Evolutionary conservation across 2,113 vertebrate species (phyloP), one percentile per base, ranked within the genome.

Genomic region (Saguinus midas): DNA sequence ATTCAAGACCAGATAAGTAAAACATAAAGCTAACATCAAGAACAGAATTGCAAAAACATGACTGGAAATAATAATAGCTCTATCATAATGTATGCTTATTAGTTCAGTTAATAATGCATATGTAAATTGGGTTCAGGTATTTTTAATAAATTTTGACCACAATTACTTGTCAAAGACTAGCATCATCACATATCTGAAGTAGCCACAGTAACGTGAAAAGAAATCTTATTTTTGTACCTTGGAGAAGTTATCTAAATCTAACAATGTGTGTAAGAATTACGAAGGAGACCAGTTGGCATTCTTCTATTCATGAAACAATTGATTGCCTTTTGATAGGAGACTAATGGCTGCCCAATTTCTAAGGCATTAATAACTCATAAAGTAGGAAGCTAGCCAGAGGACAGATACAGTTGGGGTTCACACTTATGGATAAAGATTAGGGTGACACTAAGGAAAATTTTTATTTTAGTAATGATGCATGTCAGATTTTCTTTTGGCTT

Each of bases 41-140:
- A 90, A 94, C n/a, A 91, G 32, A 91, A 96, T 78, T 86, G 6
- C 8, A 68, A 86, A 94, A 94, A 64, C 17, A 66, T 82, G 25
- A 79, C 37, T 68, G 8, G 25, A 90, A 94, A 43, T 91, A 40
- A 76, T 66, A 68, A 73, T 68, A 82, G 2, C 0, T 73, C 23
- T 89, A 5, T 55, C 8, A 55, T 82, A 81, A 76, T 16, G 8
- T 72, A 35, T 72, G 14, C 37, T 94, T 95, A 12, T 91, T 29
- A 72, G 20, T 95, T 87, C 35, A 68, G 73, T 78, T 40, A 93
- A 73, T 50, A 86, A 73, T 70, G 14, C 1, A 66, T 52, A 45
- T n/a, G 11, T 55, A 61, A 45, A 75, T 35, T 82, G 37, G n/a
- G 11, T 25, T 52, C 9, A 13, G 20, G 4, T 11, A 52, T 78